These are phyloP conservation scores for Acleris cristana DNA, from an alignment of 2,888 invertebrate species.

Conservation along the genomic window DNA sequence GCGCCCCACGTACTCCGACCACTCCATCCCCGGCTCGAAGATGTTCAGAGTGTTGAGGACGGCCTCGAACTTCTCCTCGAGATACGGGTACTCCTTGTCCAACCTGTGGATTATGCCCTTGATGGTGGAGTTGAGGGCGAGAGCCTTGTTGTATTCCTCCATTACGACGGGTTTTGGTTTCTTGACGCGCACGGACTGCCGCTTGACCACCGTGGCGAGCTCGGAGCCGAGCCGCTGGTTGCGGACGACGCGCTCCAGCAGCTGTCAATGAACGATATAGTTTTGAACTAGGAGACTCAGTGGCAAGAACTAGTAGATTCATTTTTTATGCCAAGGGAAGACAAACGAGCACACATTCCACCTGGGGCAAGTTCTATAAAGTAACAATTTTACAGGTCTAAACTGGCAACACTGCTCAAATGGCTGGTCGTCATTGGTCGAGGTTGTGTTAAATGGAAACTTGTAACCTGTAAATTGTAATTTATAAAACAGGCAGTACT, in stretches of 20 bases:
- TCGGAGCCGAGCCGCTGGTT: constrained; percentile 88
- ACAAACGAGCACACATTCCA: too few species aligned
- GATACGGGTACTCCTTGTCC: constrained; percentile 85
- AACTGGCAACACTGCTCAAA: too few species aligned
- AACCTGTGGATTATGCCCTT: constrained; percentile 83
- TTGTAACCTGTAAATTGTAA: too few species aligned
- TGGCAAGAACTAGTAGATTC: too few species aligned
- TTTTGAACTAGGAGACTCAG: neutral
- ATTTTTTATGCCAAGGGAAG: too few species aligned
- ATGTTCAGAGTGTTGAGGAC: constrained; percentile 81
- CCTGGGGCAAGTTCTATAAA: too few species aligned
- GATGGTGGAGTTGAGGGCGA: constrained; percentile 75
- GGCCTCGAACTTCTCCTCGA: constrained; percentile 62
- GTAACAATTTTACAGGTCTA: too few species aligned
- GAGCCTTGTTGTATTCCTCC: constrained; percentile 80
- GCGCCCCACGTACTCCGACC: constrained; percentile 57
- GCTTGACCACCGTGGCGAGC: constrained; percentile 78
- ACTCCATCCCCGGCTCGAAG: constrained; percentile 53
- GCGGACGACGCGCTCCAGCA: constrained; percentile 85
- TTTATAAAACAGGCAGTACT: too few species aligned
- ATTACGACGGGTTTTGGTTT: constrained; percentile 78
- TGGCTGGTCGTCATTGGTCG: too few species aligned
- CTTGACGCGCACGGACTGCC: constrained; percentile 62
- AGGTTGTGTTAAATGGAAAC: too few species aligned
- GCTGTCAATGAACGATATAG: constrained; percentile 51